phyloP scores from a whole-genome alignment of 2,888 invertebrate genomes.

The Tyria jacobaeae region DNA sequence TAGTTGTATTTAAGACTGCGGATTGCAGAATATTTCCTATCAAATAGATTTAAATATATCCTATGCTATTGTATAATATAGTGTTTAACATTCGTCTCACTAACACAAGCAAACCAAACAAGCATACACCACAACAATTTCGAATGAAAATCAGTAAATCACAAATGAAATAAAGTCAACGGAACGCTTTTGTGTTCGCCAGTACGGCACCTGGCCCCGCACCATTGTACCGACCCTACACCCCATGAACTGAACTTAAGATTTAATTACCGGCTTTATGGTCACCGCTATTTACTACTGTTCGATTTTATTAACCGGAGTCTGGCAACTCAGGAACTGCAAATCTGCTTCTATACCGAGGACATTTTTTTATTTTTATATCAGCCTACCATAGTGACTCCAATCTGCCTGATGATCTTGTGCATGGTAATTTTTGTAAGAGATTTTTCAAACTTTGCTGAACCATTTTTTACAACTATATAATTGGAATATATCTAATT shows the following conservation, averaged over 20 bases:
- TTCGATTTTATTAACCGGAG: constrained; percentile 61
- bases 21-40: too few species aligned
- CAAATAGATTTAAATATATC: too few species aligned
- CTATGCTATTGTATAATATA: too few species aligned
- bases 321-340: neutral
- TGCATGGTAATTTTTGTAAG: neutral
- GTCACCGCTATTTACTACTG: constrained; percentile 51
- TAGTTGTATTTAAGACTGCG: too few species aligned
- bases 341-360: neutral
- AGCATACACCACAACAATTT: constrained; percentile 11
- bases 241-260: constrained; percentile 60
- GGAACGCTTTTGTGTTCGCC: constrained; percentile 54
- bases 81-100: neutral
- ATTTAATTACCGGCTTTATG: constrained; percentile 76
- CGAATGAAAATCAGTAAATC: constrained; percentile 43
- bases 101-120: constrained; percentile 11
- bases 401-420: too few species aligned
- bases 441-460: neutral
- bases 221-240: constrained; percentile 57
- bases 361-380: too few species aligned
- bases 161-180: constrained; percentile 66
- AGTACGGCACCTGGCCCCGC: constrained; percentile 60
- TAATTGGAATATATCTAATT: too few species aligned
- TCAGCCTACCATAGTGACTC: too few species aligned
- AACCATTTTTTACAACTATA: too few species aligned